Base-by-base conservation (phyloP, 2,888 invertebrate species). In the Diarsia rubi region DNA sequence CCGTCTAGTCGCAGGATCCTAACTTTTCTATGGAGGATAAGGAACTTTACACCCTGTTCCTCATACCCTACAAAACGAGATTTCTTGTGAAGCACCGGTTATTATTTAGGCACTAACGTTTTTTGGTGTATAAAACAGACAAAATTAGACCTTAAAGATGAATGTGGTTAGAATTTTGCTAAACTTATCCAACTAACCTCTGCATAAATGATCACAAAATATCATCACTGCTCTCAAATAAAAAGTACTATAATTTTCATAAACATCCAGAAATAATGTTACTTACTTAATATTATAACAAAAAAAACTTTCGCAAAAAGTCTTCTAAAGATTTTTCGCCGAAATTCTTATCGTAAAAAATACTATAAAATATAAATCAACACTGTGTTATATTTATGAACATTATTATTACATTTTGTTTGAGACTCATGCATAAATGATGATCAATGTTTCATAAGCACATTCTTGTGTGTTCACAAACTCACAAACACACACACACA, bases 391-490 rank as follows among this genome's bases (percentile, higher is more conserved):
- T 78, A 78, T 83, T 81, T 81, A 79, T 62, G 74, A 31, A 31
- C 68, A 62, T 71, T 79, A 77, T 81, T 69, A 76, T 79, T 68
- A 64, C 37, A 76, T 82, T 79, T 70, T 82, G 59, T 77, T 80
- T 47, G 24, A 67, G 27, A 67, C 76, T 67, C n/a, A n/a, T 57
- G 52, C 63, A 57, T 75, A 52, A 75, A 66, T 76, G 70, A 79
- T 62, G 60, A 69, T 75, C 24, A 70, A 81, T 45, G 59, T 19
- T 69, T 37, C 14, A 45, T 57, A 37, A 31, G 0, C 31, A 59
- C 0, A 21, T 31, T 19, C 1, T 52, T n/a, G 9, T 27, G 31
- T 37, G 21, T 60, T 12, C 12, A 60, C 5, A n/a, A 16, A 21
- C n/a, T 6, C 27, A 44, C 69, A 70, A 49, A 70, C 27, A 68